Evolutionary conservation across 2,797 vertebrate genomes (phyloP).

Genomic region (Bradypodion ventrale): DNA sequence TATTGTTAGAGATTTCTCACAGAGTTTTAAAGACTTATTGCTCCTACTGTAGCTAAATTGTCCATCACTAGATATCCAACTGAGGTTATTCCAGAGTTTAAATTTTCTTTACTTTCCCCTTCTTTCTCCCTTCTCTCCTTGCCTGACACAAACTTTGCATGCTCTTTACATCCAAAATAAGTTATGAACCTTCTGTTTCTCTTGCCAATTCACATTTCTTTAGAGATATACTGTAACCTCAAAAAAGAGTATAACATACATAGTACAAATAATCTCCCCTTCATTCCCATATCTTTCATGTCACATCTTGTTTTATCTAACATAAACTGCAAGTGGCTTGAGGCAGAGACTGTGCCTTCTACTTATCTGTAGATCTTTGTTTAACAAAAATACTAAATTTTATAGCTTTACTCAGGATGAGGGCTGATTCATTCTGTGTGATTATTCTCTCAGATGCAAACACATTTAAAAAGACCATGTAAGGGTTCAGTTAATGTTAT

Average conservation of each 20-base stretch:
- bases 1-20: too few relatives aligned
- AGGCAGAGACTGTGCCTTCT: slow-evolving; percentile 28
- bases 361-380: slow-evolving; percentile 25
- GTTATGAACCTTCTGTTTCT: neutral
- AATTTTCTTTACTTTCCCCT: too few relatives aligned
- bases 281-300: slow-evolving; percentile 26
- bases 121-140: neutral
- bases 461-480: neutral
- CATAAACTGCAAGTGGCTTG: slow-evolving; percentile 24
- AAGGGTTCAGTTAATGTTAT: neutral
- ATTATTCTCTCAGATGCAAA: neutral
- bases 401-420: slow-evolving; percentile 17
- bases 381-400: slow-evolving; percentile 20
- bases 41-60: neutral
- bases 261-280: slow-evolving; percentile 3
- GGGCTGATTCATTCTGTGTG: neutral
- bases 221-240: neutral
- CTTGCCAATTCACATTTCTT: neutral
- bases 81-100: neutral
- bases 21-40: too few relatives aligned
- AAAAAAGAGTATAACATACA: slow-evolving; percentile 9
- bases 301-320: slow-evolving; percentile 36
- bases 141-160: neutral
- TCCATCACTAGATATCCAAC: neutral
- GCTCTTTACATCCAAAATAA: neutral